These are phyloP conservation scores for Macaria liturata DNA, from an alignment of 2,888 invertebrate species.

Conservation along the genomic window DNA sequence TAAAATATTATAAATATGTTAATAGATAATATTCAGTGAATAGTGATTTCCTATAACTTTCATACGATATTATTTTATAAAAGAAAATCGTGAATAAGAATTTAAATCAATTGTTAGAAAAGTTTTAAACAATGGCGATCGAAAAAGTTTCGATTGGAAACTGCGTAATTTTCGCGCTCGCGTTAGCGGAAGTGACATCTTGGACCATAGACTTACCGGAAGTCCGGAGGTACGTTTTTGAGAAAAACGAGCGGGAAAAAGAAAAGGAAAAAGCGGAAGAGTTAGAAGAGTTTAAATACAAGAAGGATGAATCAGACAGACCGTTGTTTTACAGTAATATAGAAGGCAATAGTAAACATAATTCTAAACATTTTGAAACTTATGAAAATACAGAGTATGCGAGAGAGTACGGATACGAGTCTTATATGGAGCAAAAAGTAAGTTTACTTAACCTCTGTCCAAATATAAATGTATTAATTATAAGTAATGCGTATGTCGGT, in stretches of 20 bases:
- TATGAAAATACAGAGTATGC: conserved; percentile 48
- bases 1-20: too few relatives aligned
- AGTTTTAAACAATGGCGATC: conserved; percentile 38
- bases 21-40: too few relatives aligned
- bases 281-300: conserved; percentile 19
- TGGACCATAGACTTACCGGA: conserved; percentile 71
- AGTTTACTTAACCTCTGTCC: conserved; percentile 26
- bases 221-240: conserved; percentile 56
- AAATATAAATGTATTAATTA: too few relatives aligned
- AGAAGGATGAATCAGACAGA: conserved; percentile 27
- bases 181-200: conserved; percentile 47
- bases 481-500: too few relatives aligned
- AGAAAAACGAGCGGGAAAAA: conserved; percentile 43
- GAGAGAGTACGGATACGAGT: conserved; percentile 51
- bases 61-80: too few relatives aligned
- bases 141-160: conserved; percentile 34
- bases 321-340: conserved; percentile 46
- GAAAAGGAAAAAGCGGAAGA: conserved; percentile 22
- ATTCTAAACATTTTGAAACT: conserved; percentile 39
- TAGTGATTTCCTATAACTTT: too few relatives aligned
- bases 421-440: conserved; percentile 67
- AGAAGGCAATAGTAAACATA: conserved; percentile 49
- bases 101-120: too few relatives aligned
- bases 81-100: too few relatives aligned
- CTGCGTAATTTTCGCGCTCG: conserved; percentile 41